These are phyloP conservation scores for Aspidiotus rigidus DNA, from an alignment of 2,888 invertebrate species.

Conservation along the genomic window DNA sequence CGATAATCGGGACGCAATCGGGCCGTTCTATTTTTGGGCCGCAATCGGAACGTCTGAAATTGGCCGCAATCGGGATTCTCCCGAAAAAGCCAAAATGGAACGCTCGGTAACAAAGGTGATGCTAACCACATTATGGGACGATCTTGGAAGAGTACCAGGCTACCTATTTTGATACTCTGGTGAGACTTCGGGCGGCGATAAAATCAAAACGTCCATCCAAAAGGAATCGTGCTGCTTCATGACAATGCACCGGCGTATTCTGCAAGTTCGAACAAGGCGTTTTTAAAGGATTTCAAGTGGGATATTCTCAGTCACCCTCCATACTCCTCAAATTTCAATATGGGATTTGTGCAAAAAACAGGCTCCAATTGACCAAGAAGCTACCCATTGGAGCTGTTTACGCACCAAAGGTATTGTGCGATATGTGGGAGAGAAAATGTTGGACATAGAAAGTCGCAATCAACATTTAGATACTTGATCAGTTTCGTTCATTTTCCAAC, in stretches of 20 bases:
- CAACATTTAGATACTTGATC: too few species aligned
- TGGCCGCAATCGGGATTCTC: too few species aligned
- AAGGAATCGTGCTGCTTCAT: conserved; percentile 3
- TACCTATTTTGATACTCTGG: conserved; percentile 3
- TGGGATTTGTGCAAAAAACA: too few species aligned
- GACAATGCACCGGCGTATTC: conserved; percentile 10
- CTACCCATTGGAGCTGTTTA: too few species aligned
- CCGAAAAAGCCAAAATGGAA: conserved; percentile 13
- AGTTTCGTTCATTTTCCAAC: too few species aligned
- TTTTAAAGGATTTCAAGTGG: not conserved
- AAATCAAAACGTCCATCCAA: not conserved
- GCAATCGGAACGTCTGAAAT: too few species aligned
- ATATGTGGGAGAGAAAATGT: too few species aligned
- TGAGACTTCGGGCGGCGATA: not conserved
- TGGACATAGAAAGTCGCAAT: too few species aligned
- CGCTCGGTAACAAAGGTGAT: conserved; percentile 14
- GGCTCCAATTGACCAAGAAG: too few species aligned
- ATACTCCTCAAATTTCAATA: not conserved
- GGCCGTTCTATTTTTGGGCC: too few species aligned
- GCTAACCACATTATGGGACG: not conserved
- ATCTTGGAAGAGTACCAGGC: not conserved
- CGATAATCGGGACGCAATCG: too few species aligned
- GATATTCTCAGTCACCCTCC: not conserved
- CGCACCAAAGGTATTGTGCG: not conserved
- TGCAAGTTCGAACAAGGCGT: not conserved